Conservation (phyloP, 2,797 vertebrate genomes). For the Buceros bicornis region DNA sequence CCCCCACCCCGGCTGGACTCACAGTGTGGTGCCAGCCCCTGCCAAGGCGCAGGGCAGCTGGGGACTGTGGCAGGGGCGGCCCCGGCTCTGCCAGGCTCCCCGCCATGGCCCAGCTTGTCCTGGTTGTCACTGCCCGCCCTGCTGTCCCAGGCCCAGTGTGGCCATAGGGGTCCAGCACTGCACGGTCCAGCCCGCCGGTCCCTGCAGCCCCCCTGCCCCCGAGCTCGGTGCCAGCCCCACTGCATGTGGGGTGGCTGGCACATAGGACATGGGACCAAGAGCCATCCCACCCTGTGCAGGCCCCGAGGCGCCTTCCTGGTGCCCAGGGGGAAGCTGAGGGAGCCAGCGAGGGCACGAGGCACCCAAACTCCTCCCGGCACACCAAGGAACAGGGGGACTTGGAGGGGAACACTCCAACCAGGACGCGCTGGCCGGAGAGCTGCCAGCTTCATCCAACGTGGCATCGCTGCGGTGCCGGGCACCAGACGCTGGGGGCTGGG, state of each 20-base stretch:
- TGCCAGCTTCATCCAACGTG: background rate
- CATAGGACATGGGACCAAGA: too few relatives aligned
- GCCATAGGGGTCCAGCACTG: too few relatives aligned
- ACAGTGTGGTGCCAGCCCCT: background rate
- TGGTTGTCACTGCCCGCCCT: background rate
- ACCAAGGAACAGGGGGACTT: background rate
- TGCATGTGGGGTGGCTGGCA: background rate
- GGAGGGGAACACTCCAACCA: background rate
- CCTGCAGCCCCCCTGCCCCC: accelerated
- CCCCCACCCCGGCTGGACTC: background rate
- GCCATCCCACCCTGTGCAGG: too few relatives aligned
- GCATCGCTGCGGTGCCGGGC: accelerated
- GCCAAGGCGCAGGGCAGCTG: background rate
- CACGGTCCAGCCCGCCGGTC: background rate
- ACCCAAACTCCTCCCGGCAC: background rate
- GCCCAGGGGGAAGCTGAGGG: background rate
- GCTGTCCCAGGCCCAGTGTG: background rate
- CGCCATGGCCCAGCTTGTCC: accelerated
- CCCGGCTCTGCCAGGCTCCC: background rate
- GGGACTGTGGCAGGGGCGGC: too few relatives aligned
- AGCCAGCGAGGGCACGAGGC: background rate
- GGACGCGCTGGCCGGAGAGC: accelerated
- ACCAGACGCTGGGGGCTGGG: accelerated
- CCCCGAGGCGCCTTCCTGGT: background rate
- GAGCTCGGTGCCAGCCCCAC: background rate